These are phyloP conservation scores for Labroides dimidiatus DNA, from an alignment of 2,797 vertebrate genomes.

Conservation along the genomic window DNA sequence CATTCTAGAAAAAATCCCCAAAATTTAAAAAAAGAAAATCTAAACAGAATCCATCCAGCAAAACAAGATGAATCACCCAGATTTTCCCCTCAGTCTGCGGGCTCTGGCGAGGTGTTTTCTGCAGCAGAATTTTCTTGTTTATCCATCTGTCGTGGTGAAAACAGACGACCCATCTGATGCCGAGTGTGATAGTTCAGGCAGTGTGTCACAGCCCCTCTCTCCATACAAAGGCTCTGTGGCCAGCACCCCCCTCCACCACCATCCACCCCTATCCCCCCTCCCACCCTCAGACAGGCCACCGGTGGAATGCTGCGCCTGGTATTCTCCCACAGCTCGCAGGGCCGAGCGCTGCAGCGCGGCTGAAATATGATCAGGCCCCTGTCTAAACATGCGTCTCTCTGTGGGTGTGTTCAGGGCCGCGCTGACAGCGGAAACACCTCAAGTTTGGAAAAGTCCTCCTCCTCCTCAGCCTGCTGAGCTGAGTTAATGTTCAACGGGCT, in stretches of 20 bases:
- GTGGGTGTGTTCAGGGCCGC: conserved; percentile 63
- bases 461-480: conserved; percentile 2
- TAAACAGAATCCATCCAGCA: neutral
- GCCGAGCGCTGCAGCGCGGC: conserved; percentile 56
- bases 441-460: conserved; percentile 47
- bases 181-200: conserved; percentile 50
- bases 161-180: conserved; percentile 46
- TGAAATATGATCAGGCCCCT: conserved; percentile 79
- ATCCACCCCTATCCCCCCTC: too few relatives aligned
- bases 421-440: conserved; percentile 69
- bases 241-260: conserved; percentile 9
- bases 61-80: conserved; percentile 2
- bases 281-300: conserved; percentile 66
- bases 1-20: neutral
- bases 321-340: conserved; percentile 70
- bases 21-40: conserved; percentile 4
- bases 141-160: conserved; percentile 48
- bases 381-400: conserved; percentile 75
- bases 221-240: conserved; percentile 67
- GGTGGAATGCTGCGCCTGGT: conserved; percentile 81
- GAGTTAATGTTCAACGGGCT: conserved; percentile 21
- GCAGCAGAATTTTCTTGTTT: conserved; percentile 37
- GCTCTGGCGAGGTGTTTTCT: conserved; percentile 17
- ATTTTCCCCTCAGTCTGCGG: neutral
- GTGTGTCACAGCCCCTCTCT: conserved; percentile 51